These are phyloP conservation scores for Eupithecia exiguata DNA, from an alignment of 2,888 invertebrate genomes.

Conservation along the genomic window DNA sequence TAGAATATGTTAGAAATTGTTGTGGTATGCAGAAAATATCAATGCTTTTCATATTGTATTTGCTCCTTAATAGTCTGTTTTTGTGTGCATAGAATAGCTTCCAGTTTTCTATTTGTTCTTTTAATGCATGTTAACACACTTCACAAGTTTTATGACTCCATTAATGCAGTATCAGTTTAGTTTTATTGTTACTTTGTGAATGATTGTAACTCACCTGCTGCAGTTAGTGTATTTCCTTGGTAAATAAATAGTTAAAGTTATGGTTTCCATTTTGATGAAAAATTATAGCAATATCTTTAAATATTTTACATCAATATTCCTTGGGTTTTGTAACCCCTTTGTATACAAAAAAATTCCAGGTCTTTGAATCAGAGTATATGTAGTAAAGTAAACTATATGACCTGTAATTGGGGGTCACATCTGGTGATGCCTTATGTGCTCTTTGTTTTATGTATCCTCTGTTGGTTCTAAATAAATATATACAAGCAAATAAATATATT, in stretches of 20 bases:
- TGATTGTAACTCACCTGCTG: not conserved
- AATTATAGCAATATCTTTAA: not conserved
- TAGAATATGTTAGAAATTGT: conserved; percentile 4
- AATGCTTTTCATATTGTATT: not conserved
- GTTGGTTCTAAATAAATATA: too few species aligned
- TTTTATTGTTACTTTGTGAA: not conserved
- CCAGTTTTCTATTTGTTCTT: not conserved
- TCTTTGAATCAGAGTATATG: too few species aligned
- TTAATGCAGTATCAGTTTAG: not conserved
- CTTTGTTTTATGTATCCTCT: too few species aligned
- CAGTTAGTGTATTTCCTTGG: not conserved
- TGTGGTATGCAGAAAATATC: not conserved
- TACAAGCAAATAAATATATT: too few species aligned
- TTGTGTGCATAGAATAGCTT: not conserved
- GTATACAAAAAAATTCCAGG: too few species aligned
- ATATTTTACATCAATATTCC: too few species aligned
- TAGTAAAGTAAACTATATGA: too few species aligned
- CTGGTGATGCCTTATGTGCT: too few species aligned
- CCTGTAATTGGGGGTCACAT: too few species aligned
- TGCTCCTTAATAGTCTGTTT: not conserved
- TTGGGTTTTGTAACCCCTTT: too few species aligned
- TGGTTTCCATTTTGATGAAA: not conserved
- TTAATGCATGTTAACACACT: not conserved
- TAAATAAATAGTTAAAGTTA: not conserved
- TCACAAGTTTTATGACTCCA: not conserved